Evolutionary conservation across 2,113 vertebrate genomes (phyloP), one percentile per base, ranked within the genome.

Genomic region (Hypanus sabinus): DNA sequence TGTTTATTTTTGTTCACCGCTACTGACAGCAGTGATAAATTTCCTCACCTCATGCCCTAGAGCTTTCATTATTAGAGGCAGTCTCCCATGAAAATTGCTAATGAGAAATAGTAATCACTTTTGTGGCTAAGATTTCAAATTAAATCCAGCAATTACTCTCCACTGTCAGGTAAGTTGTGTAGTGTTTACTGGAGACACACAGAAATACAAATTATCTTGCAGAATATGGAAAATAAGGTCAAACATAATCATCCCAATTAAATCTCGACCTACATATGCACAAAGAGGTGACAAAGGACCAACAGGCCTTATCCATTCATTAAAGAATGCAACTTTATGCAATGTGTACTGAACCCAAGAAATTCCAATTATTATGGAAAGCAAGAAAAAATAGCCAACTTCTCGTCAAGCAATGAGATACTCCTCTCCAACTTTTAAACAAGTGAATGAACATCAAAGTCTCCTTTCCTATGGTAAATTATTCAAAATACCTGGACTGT

Each of bases 61-160:
- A 46, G 91, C n/a, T 36, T 93, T 93, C 68, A 73, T 75, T 73
- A 93, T 73, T 71, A 93, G 68, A 30, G 46, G 90, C 90, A 71
- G 20, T 46, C 65, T 71, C 90, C 90, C 90, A 73, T 93, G 90
- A 71, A 93, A 93, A 71, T 93, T 38, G 36, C 68, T 93, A 71
- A 93, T 71, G 68, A 93, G 68, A 46, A 93, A 71, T 38, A 22
- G 33, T 93, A 93, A 93, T 93, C 65, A 46, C 33, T 71, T 73
- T 93, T 33, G 62, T 24, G 22, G n/a, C 88, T 38, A 92, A 92
- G 33, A 93, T 12, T 93, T 38, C 90, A 36, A 73, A 93, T 93
- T 93, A 73, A 93, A 73, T 93, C 36, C 33, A 46, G 91, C 70
- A 73, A 55, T 93, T 93, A 75, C 36, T 55, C 70, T 93, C 36